Base-by-base conservation (phyloP, 2,113 vertebrate species). In the Xyrauchen texanus region DNA sequence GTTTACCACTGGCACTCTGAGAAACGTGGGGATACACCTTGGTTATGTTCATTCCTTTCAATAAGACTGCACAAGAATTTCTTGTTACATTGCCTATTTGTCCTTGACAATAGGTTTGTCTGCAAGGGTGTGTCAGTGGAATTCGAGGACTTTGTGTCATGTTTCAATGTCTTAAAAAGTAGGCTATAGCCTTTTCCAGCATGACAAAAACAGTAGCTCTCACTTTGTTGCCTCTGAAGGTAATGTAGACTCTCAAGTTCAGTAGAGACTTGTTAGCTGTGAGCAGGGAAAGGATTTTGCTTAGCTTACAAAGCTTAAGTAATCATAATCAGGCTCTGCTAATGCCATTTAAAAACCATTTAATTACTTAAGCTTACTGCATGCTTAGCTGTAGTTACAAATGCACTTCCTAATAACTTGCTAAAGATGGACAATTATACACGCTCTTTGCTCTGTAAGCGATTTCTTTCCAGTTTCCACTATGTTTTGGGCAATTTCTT, bases 301-400 rank as follows among this genome's bases (percentile, higher is more conserved):
- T 86, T 85, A 91, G 80, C 85, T 89, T 85, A 81, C 82, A 81
- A 79, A 81, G 88, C 80, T 86, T 89, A 87, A 86, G 83, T 86
- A 86, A 87, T 87, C 86, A 88, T 85, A 85, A 85, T 84, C 44
- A 77, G 81, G 79, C 84, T 87, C 84, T 84, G 67, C 74, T 87
- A 67, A 44, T 86, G 83, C 77, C 81, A 77, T 88, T 90, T 86
- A 71, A 81, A 87, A 85, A 86, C 81, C 80, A 78, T 86, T 89
- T 87, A 87, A 89, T 91, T 87, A 85, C 86, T 80, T 81, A 60
- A 74, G 73, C 76, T 78, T 79, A 84, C 60, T 85, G 71, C 78
- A 86, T 75, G 81, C 73, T 57, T 78, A 68, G 80, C 79, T 58
- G 81, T 72, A 76, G 79, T 74, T 67, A 60, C 79, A 82, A 81